These are phyloP conservation scores for Luehdorfia chinensis DNA, from an alignment of 1,140 invertebrate genomes.

Conservation along the genomic window DNA sequence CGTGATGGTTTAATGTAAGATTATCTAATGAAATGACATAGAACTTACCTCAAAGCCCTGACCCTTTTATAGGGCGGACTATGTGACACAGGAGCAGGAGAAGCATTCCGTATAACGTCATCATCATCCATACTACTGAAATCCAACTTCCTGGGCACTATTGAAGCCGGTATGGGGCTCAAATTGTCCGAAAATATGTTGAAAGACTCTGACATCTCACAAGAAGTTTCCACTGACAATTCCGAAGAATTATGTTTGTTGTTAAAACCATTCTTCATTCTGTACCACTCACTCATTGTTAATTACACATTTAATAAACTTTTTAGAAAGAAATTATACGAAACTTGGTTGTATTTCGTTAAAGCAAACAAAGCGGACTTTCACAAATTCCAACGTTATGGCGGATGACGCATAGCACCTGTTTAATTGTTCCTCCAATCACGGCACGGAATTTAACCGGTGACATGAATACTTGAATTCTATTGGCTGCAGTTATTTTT, in stretches of 20 bases:
- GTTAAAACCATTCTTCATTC: constrained; percentile 55
- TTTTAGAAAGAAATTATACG: constrained; percentile 36
- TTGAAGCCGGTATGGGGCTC: constrained; percentile 61
- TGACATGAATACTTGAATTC: constrained; percentile 48
- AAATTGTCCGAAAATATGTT: constrained; percentile 69
- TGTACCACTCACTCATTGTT: constrained; percentile 66
- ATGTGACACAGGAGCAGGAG: constrained; percentile 45
- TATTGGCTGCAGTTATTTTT: constrained; percentile 57
- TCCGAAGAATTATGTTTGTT: constrained; percentile 61
- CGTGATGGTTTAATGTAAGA: too few species aligned
- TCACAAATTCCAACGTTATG: constrained; percentile 67
- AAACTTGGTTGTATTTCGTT: constrained; percentile 28
- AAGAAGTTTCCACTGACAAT: constrained; percentile 61
- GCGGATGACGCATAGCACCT: constrained; percentile 74
- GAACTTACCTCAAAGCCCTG: constrained; percentile 80
- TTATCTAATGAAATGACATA: constrained; percentile 17
- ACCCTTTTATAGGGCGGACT: constrained; percentile 89
- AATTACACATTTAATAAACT: constrained; percentile 51
- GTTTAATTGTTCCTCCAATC: constrained; percentile 57
- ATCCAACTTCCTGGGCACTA: constrained; percentile 67
- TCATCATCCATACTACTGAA: constrained; percentile 63
- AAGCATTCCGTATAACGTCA: constrained; percentile 43
- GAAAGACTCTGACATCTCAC: constrained; percentile 65
- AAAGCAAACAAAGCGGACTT: constrained; percentile 55
- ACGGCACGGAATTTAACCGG: constrained; percentile 53